phyloP scores from a whole-genome alignment of 2,113 vertebrate species.

The Corynorhinus townsendii region DNA sequence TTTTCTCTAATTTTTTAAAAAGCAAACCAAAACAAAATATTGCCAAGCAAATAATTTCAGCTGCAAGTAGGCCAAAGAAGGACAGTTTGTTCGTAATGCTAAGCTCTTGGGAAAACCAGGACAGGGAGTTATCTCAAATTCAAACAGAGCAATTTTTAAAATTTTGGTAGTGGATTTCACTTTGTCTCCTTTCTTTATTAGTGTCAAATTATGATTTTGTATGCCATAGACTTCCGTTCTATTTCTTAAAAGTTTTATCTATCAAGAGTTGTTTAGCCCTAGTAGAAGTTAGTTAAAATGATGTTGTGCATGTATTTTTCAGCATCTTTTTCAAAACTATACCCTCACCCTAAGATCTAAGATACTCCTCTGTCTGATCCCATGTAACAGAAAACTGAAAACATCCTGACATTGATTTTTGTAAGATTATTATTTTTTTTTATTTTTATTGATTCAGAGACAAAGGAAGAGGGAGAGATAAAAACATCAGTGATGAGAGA shows the following conservation, averaged over 20 bases:
- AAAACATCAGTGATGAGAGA: too few relatives aligned
- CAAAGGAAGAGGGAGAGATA: too few relatives aligned
- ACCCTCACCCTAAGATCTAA: not conserved
- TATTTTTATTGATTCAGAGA: too few relatives aligned
- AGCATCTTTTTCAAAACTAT: not conserved
- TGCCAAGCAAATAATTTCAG: conserved; percentile 72
- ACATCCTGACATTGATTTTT: not conserved
- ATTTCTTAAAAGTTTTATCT: conserved; percentile 19
- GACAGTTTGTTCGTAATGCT: conserved; percentile 72
- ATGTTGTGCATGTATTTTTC: not conserved
- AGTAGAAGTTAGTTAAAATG: not conserved
- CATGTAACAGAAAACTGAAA: conserved; percentile 4
- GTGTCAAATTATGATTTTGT: not conserved
- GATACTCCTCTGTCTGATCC: not conserved
- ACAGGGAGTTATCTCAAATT: conserved; percentile 49
- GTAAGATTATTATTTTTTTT: not conserved
- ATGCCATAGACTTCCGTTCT: not conserved
- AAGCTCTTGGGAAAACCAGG: conserved; percentile 70
- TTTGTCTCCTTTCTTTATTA: conserved; percentile 24
- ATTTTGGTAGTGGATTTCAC: not conserved
- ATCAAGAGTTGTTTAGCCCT: not conserved
- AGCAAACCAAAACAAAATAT: conserved; percentile 19
- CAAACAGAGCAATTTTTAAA: not conserved
- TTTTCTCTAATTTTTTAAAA: conserved; percentile 57
- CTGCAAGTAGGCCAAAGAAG: conserved; percentile 75